Evolutionary conservation across 1,140 invertebrate genomes (phyloP), one percentile per base, ranked within the genome.

Genomic region (Drosophila chauvacae): DNA sequence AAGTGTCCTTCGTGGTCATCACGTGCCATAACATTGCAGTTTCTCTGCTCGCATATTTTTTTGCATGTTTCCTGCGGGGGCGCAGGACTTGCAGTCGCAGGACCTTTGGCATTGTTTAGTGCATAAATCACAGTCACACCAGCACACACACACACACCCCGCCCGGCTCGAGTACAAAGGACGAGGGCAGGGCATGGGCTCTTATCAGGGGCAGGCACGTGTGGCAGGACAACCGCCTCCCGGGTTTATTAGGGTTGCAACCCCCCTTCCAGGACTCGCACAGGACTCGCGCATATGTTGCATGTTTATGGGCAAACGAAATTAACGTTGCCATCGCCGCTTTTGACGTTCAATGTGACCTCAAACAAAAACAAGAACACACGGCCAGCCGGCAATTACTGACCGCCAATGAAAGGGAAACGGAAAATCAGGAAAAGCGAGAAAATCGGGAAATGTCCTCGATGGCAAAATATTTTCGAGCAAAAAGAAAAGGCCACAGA

Each of bases 291-390:
- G 63, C 87, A 91, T 91, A 91, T 91, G 88, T 80, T 82, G 81
- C 76, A 90, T 90, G 86, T 90, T 90, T 90, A 90, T 90, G 79
- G 78, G 69, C 75, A 86, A 81, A 82, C 81, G 81, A 81, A 87
- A 85, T 88, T 81, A 88, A 84, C 85, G 78, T 72, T 65, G 80
- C 70, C 80, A 71, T 64, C 76, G 77, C 74, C 87, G 81, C 81
- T 75, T 85, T 88, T 88, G 85, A 90, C 81, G 55, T 90, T 85
- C 81, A 70, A 83, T 84, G 80, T 84, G 73, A 83, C 83, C 77
- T 84, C 80, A 80, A 62, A 75, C 82, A 87, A 72, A 71, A 81
- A 26, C 7, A 33, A 33, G 1, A 33, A 81, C 65, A 64, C 80
- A 62, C 65, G 3, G 11, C 28, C 68, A 75, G 74, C 69, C 63